Conservation (phyloP, 2,797 vertebrate species). For the Lepidocolaptes lacrymiger region DNA sequence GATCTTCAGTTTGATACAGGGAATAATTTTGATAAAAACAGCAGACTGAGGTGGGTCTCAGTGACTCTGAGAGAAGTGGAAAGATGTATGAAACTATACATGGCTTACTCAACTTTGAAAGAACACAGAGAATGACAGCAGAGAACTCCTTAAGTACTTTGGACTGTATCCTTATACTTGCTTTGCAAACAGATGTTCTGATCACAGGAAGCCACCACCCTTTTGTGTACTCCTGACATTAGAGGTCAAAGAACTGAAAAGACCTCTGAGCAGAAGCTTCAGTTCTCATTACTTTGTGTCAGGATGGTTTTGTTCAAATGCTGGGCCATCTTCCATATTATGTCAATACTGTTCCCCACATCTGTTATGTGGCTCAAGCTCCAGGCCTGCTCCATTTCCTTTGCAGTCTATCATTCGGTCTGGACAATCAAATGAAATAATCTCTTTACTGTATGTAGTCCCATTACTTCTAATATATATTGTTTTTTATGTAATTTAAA, state of each 20-base stretch:
- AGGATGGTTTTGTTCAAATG: neutral
- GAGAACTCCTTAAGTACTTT: neutral
- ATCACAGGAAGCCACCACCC: neutral
- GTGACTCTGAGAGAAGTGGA: neutral
- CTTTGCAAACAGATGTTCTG: neutral
- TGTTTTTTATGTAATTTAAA: neutral
- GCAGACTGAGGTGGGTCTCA: neutral
- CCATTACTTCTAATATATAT: neutral
- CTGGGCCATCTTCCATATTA: neutral
- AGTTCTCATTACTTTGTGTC: neutral
- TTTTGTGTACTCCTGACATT: neutral
- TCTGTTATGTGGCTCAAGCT: neutral
- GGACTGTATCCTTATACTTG: neutral
- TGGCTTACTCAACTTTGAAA: neutral
- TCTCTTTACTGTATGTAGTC: neutral
- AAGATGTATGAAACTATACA: neutral
- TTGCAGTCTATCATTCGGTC: neutral
- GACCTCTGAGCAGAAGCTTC: neutral
- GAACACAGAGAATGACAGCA: neutral
- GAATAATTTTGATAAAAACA: neutral
- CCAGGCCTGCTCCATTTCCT: neutral
- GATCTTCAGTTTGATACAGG: neutral
- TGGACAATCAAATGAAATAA: neutral
- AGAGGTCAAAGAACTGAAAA: neutral
- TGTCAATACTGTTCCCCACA: neutral